These are phyloP conservation scores for Pegea sp. DNA, from an alignment of 23 tunicate genomes.

Conservation along the genomic window DNA sequence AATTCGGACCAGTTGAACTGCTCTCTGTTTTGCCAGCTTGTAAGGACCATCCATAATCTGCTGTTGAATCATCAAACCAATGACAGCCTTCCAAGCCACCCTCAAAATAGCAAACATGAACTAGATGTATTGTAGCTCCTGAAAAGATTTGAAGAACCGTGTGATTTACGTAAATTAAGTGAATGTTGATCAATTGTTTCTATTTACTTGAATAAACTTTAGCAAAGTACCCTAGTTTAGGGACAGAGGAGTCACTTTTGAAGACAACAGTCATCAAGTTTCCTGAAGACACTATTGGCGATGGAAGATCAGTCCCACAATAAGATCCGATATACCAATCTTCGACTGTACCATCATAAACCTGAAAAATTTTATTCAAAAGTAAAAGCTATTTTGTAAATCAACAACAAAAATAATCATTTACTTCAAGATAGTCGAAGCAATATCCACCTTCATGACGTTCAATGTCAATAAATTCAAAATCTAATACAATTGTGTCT, in stretches of 20 bases:
- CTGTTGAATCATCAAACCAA: slow-evolving; percentile 28
- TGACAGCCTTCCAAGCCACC: slow-evolving; percentile 22
- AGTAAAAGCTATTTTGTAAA: neutral
- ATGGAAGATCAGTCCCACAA: slow-evolving; percentile 33
- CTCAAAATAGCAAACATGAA: slow-evolving; percentile 46
- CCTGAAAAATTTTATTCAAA: slow-evolving; percentile 9
- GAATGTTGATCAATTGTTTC: neutral
- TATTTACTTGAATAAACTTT: slow-evolving; percentile 18
- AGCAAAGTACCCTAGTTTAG: slow-evolving; percentile 33
- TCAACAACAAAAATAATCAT: neutral
- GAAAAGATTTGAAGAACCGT: slow-evolving; percentile 1
- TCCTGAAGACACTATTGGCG: slow-evolving; percentile 15
- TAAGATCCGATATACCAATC: slow-evolving; percentile 18
- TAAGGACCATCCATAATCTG: slow-evolving; percentile 20
- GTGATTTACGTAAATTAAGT: neutral
- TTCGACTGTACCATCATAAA: slow-evolving; percentile 35
- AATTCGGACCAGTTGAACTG: slow-evolving; percentile 41
- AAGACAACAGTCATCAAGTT: slow-evolving; percentile 29
- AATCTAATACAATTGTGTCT: slow-evolving; percentile 11
- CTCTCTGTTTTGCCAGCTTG: slow-evolving; percentile 26
- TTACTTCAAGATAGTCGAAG: slow-evolving; percentile 63
- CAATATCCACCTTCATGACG: slow-evolving; percentile 63
- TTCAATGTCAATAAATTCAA: slow-evolving; percentile 60
- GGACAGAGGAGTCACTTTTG: slow-evolving; percentile 27
- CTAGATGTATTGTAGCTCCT: slow-evolving; percentile 3